phyloP scores from a whole-genome alignment of 2,797 vertebrate genomes.

The Clarias platycephalus region DNA sequence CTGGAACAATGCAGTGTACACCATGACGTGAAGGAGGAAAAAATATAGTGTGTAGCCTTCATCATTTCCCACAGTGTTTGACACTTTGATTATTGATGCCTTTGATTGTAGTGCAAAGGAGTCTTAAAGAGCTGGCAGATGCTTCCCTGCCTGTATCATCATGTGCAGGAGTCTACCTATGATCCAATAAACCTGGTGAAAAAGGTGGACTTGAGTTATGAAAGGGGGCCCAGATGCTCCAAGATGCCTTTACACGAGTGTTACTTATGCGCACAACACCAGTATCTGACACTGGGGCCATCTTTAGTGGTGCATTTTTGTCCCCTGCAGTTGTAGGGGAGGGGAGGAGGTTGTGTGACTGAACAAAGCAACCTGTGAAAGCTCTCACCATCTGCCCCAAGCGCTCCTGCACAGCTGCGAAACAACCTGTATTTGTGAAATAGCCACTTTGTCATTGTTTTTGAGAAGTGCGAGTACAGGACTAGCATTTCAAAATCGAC shows the following conservation, averaged over 20 bases:
- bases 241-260: slow-evolving; percentile 28
- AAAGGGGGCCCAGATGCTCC: slow-evolving; percentile 33
- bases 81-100: slow-evolving; percentile 48
- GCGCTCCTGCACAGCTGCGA: slow-evolving; percentile 45
- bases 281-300: slow-evolving; percentile 28
- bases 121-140: slow-evolving; percentile 39
- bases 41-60: slow-evolving; percentile 18
- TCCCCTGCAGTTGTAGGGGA: slow-evolving; percentile 29
- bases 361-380: slow-evolving; percentile 47
- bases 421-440: slow-evolving; percentile 30
- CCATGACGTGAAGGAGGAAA: slow-evolving; percentile 12
- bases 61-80: slow-evolving; percentile 30
- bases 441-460: slow-evolving; percentile 42
- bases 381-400: slow-evolving; percentile 51
- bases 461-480: background rate
- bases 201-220: slow-evolving; percentile 24
- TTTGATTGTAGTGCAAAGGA: slow-evolving; percentile 32
- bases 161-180: slow-evolving; percentile 46
- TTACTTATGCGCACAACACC: slow-evolving; percentile 36
- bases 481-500: slow-evolving; percentile 27
- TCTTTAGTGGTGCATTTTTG: slow-evolving; percentile 26
- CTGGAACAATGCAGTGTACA: slow-evolving; percentile 20
- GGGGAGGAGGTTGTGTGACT: slow-evolving; percentile 8
- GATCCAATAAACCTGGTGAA: slow-evolving; percentile 46
- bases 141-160: slow-evolving; percentile 25